Percentiles rank a stretch among this genome's conserved stretches.
Conservation (phyloP, 2,888 invertebrate species). For the Latrodectus hesperus region DNA sequence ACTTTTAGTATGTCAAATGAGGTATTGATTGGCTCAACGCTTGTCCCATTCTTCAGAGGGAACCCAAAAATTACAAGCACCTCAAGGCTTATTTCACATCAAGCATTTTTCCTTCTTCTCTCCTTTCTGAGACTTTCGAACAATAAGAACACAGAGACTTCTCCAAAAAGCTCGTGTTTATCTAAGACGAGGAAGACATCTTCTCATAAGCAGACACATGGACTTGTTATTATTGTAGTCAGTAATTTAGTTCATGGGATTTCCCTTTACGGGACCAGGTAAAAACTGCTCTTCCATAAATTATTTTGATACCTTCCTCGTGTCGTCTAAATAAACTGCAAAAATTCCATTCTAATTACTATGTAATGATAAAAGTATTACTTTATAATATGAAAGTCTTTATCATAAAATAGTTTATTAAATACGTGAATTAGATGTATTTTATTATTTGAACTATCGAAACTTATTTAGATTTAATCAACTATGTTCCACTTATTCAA, state of each 20-base stretch:
- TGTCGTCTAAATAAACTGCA: neutral
- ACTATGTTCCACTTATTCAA: no score
- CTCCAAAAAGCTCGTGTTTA: slow-evolving; percentile 9
- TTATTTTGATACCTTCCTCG: neutral
- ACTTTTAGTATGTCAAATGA: slow-evolving; percentile 58
- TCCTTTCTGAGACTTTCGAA: neutral
- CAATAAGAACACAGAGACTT: neutral
- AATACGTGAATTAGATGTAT: no score
- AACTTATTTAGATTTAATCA: no score
- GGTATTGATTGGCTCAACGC: slow-evolving; percentile 40
- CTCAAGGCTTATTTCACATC: slow-evolving; percentile 38
- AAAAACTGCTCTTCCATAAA: neutral
- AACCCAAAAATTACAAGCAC: slow-evolving; percentile 48
- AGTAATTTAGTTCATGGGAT: slow-evolving; percentile 4
- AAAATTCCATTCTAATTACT: no score
- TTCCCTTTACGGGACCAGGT: no score
- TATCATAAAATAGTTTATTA: no score
- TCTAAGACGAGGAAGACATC: neutral
- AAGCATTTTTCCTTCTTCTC: slow-evolving; percentile 1
- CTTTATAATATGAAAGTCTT: no score
- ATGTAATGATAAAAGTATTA: no score
- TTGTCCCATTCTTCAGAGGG: neutral
- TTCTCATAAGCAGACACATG: slow-evolving; percentile 16
- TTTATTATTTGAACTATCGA: no score
- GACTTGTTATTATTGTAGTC: slow-evolving; percentile 21